Evolutionary conservation across 2,113 vertebrate species (phyloP).

Genomic region (Hassar affinis): DNA sequence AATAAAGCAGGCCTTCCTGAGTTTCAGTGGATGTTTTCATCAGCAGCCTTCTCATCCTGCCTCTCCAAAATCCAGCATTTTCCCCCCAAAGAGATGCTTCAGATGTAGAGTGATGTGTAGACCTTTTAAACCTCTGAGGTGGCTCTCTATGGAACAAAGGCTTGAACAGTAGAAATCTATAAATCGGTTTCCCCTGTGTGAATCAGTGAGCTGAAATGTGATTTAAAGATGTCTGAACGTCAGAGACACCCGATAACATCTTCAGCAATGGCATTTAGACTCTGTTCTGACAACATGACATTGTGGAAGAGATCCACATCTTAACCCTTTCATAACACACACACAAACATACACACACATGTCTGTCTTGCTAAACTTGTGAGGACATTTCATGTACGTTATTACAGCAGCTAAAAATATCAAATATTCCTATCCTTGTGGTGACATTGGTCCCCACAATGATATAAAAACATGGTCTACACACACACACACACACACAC

Average conservation of each 20-base stretch:
- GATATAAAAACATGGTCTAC: too few species aligned
- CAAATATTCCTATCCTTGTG: too few species aligned
- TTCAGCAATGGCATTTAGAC: conserved; percentile 40
- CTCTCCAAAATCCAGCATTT: neutral
- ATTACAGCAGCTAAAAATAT: too few species aligned
- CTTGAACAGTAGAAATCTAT: conserved; percentile 34
- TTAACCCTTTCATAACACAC: conserved; percentile 21
- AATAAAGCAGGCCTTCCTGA: neutral
- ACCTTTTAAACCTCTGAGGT: conserved; percentile 38
- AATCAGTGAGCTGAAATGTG: conserved; percentile 34
- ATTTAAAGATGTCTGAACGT: conserved; percentile 37
- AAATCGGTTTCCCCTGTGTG: conserved; percentile 34
- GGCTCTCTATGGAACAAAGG: conserved; percentile 36
- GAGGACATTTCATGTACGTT: too few species aligned
- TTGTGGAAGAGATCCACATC: conserved; percentile 28
- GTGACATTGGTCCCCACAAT: too few species aligned
- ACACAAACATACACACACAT: conserved; percentile 20
- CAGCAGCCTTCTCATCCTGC: neutral
- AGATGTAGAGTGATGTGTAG: conserved; percentile 39
- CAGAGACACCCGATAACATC: conserved; percentile 40
- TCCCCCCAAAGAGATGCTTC: conserved; percentile 28
- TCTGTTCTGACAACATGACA: conserved; percentile 26
- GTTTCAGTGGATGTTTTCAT: neutral
- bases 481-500: neutral
- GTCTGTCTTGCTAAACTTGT: too few species aligned